Evolutionary conservation across 2,113 vertebrate species (phyloP).

Genomic region (Centrocercus urophasianus): DNA sequence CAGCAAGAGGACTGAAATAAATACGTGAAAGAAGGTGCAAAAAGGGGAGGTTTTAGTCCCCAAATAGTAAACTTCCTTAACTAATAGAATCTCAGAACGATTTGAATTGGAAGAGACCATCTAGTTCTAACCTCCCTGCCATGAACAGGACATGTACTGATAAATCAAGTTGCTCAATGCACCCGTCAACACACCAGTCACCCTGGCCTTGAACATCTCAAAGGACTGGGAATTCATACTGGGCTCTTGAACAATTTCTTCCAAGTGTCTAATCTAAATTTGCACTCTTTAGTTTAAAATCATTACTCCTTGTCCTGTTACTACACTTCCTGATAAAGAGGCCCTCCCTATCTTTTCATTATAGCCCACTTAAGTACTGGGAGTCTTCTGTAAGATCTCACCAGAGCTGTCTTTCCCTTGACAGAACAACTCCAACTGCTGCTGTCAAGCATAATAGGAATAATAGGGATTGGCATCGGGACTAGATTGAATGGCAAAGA

Average conservation of each 20-base stretch:
- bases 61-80: neutral
- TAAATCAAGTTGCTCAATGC: neutral
- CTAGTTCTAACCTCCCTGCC: neutral
- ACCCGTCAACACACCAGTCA: neutral
- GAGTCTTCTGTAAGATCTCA: neutral
- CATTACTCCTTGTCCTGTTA: neutral
- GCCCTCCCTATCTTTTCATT: neutral
- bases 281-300: no score
- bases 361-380: neutral
- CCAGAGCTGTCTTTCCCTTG: neutral
- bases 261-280: no score
- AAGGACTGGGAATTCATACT: neutral
- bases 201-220: neutral
- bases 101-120: neutral
- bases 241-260: no score
- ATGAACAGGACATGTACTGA: neutral
- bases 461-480: neutral
- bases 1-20: neutral
- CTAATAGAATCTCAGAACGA: no score
- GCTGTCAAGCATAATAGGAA: neutral
- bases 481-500: neutral
- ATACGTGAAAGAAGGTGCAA: neutral
- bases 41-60: neutral
- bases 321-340: neutral
- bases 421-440: neutral